Percentiles rank a stretch among this genome's conserved stretches.
Conservation (phyloP, 2,797 vertebrate genomes). For the Helarctos malayanus region DNA sequence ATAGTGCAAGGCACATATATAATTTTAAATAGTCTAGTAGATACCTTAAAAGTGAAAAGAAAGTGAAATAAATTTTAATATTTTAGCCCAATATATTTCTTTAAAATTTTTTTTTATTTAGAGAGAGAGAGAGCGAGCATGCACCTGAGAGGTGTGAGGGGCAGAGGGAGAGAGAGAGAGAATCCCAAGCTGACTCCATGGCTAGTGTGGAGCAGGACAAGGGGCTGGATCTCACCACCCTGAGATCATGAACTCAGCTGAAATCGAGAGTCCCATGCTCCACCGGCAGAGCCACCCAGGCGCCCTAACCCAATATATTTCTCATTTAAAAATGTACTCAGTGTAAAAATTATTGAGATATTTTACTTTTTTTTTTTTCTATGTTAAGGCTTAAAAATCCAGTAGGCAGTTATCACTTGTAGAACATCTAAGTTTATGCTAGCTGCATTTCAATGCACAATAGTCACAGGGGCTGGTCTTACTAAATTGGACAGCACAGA, state of each 20-base stretch:
- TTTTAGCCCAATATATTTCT: constrained; percentile 10
- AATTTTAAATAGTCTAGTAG: constrained; percentile 41
- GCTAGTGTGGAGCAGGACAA: not conserved
- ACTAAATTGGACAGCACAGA: not conserved
- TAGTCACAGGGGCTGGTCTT: not conserved
- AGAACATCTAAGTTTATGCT: not conserved
- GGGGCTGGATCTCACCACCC: not conserved
- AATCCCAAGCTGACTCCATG: not conserved
- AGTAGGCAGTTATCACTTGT: not conserved
- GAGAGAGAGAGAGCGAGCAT: not conserved
- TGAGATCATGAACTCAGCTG: not conserved
- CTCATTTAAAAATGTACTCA: constrained; percentile 31
- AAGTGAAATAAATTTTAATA: constrained; percentile 52
- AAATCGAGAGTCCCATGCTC: not conserved
- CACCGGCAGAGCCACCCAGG: not conserved
- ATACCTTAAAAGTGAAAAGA: not conserved
- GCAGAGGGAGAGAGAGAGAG: not conserved
- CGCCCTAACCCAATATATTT: not conserved
- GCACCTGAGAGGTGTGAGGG: not conserved
- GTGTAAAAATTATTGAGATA: not conserved
- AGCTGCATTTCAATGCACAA: not conserved
- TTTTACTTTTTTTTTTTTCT: not conserved
- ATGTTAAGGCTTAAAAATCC: not conserved
- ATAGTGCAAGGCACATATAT: not conserved
- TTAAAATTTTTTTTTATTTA: not conserved